Conservation (phyloP, 2,888 invertebrate genomes). For the Dorcus hopei region DNA sequence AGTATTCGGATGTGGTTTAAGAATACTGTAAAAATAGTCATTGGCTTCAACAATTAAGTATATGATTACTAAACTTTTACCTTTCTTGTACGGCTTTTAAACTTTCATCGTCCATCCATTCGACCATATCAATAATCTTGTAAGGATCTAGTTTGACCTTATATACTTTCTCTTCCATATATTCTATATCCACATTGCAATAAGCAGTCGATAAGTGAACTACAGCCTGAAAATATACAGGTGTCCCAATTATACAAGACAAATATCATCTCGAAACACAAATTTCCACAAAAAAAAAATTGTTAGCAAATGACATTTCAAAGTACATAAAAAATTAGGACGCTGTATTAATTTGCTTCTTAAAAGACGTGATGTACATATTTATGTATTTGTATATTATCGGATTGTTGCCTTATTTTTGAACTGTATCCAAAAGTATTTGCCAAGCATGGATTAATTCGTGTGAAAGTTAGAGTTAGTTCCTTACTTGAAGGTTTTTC, state of each 20-base stretch:
- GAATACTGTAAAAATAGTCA: background rate
- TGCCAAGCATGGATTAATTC: too few relatives aligned
- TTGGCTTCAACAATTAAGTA: background rate
- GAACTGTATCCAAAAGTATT: too few relatives aligned
- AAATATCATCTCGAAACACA: too few relatives aligned
- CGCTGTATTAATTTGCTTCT: too few relatives aligned
- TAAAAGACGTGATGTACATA: too few relatives aligned
- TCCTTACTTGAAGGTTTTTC: conserved; percentile 35
- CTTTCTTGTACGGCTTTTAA: background rate
- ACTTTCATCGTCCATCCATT: background rate
- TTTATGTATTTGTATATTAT: too few relatives aligned
- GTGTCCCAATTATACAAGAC: too few relatives aligned
- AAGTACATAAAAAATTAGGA: too few relatives aligned
- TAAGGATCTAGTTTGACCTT: conserved; percentile 22
- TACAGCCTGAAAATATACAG: conserved; percentile 5
- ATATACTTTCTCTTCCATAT: conserved; percentile 36
- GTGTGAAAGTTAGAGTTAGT: too few relatives aligned
- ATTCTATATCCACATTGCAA: conserved; percentile 30
- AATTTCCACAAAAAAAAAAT: too few relatives aligned
- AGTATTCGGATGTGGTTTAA: conserved; percentile 9
- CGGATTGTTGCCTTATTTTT: too few relatives aligned
- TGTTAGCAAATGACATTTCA: too few relatives aligned
- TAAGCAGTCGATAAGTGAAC: conserved; percentile 35
- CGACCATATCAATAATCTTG: background rate
- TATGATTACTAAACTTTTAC: background rate